Percentiles rank a stretch among this genome's conserved stretches.
These are phyloP conservation scores for Boloria euphrosyne DNA, from an alignment of 2,888 invertebrate genomes.

Conservation along the genomic window DNA sequence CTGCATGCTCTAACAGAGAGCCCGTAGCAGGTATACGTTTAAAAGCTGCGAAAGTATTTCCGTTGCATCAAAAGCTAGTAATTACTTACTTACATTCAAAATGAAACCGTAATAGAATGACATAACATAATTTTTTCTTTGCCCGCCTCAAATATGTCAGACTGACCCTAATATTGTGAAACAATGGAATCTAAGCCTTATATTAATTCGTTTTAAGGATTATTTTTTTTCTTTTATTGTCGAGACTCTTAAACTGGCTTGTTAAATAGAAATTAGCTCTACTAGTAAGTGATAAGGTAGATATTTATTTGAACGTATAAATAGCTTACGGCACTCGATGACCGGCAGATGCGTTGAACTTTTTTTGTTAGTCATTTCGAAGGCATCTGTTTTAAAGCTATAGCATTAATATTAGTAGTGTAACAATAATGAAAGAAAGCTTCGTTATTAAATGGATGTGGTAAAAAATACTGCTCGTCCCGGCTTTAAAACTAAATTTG, in stretches of 20 bases:
- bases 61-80: conserved; percentile 32
- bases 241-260: background rate
- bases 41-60: conserved; percentile 42
- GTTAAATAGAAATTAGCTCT: conserved; percentile 31
- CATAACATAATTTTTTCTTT: conserved; percentile 12
- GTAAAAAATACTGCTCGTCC: no score
- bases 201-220: background rate
- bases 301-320: conserved; percentile 24
- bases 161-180: conserved; percentile 13
- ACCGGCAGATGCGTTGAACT: conserved; percentile 46
- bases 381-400: conserved; percentile 45
- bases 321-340: conserved; percentile 31
- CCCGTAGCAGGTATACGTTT: conserved; percentile 37
- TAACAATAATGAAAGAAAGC: conserved; percentile 17
- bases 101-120: conserved; percentile 8
- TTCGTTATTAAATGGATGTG: background rate
- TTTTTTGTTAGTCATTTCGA: conserved; percentile 45
- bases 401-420: conserved; percentile 26
- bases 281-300: conserved; percentile 14
- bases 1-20: conserved; percentile 1
- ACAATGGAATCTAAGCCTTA: conserved; percentile 8
- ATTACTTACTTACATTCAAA: conserved; percentile 28
- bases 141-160: conserved; percentile 17
- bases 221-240: background rate
- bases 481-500: no score